Base-by-base conservation (phyloP, 2,888 invertebrate species). In the Stenodema calcarata region DNA sequence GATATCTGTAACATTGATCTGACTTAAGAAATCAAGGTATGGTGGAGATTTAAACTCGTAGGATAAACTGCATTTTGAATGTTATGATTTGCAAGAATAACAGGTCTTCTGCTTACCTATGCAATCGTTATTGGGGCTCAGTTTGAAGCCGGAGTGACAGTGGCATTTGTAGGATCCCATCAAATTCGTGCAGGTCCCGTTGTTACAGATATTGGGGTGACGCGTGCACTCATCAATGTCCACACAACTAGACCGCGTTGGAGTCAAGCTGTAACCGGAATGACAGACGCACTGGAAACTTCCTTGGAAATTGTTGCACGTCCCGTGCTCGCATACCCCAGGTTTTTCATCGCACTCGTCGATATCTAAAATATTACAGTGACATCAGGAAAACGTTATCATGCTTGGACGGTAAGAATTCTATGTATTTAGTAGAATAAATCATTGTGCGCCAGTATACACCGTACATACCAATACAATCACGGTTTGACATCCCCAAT, bases 211-310 rank as follows among this genome's bases (percentile, higher is more conserved):
- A 88, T 94, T 94, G 0, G 95, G 94, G 90, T 95, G 94, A 0
- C 95, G 92, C 30, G 93, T 91, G 90, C 95, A 95, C 91, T 95
- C 95, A 90, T 95, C 95, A 81, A 95, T 92, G 90, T 95, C 95
- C 18, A 94, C 92, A 90, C 95, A 96, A 86, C 92, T 93, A 89
- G 94, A 94, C 73, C 94, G 91, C 41, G 93, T 92, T 0, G 93
- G 92, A 0, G 94, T 94, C 2, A 96, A 92, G 3, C 93, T 92
- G 91, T 95, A 96, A 0, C 96, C 96, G 0, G 94, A 92, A 89
- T 93, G 93, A 89, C 96, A 96, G 83, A 95, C 93, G 90, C 96
- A 96, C 91, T 95, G 94, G 91, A 95, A 96, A 23, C 95, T 94
- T 9, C 96, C 95, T 89, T 95, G 93, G 0, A 95, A 93, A 91